These are phyloP conservation scores for Platysternon megacephalum DNA, from an alignment of 2,113 vertebrate species.

Conservation along the genomic window DNA sequence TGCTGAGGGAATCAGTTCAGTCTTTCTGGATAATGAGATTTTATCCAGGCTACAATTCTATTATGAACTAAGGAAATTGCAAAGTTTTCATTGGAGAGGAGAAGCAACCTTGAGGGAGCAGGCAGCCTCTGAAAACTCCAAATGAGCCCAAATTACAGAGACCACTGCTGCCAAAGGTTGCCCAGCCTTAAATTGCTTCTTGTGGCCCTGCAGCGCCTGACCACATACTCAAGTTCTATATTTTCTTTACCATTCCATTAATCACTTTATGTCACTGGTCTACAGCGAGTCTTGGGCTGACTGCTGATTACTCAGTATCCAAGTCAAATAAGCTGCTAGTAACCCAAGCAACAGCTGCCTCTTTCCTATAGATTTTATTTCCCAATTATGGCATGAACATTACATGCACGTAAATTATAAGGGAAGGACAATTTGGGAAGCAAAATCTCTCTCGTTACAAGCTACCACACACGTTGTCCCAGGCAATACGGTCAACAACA, in stretches of 20 bases:
- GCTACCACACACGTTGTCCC: accelerated
- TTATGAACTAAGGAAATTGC: accelerated
- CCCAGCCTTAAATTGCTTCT: not conserved
- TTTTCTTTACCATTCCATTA: not conserved
- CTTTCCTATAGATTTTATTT: not conserved
- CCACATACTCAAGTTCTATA: not conserved
- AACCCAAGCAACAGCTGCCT: not conserved
- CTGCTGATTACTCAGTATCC: accelerated
- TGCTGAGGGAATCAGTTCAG: not conserved
- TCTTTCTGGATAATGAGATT: not conserved
- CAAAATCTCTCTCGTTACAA: not conserved
- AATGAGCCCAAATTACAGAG: accelerated
- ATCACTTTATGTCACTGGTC: not conserved
- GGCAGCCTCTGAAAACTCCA: accelerated
- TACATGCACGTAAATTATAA: not conserved
- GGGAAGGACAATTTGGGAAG: not conserved
- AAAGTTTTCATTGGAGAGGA: not conserved
- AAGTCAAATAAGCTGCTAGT: not conserved
- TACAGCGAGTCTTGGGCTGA: not conserved
- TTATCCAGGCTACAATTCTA: accelerated
- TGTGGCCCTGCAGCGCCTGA: not conserved
- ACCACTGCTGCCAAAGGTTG: not conserved
- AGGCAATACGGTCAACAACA: accelerated
- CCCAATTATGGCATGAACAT: not conserved
- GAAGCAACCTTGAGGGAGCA: accelerated